These are phyloP conservation scores for Valencia hispanica DNA, from an alignment of 2,797 vertebrate genomes.

Conservation along the genomic window DNA sequence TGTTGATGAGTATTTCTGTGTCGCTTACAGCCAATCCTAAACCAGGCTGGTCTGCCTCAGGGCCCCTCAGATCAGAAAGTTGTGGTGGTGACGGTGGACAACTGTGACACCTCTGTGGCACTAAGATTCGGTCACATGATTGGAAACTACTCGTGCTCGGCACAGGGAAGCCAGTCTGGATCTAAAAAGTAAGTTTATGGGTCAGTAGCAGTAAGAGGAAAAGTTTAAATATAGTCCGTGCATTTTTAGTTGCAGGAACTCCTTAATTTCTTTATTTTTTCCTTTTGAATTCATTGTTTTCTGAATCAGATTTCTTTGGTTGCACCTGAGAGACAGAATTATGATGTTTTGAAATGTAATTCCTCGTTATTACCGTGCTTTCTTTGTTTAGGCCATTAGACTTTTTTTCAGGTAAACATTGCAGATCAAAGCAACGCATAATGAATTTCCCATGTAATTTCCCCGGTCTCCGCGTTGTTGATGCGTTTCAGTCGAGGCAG, in stretches of 20 bases:
- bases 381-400: neutral
- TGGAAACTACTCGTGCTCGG: slow-evolving; percentile 92
- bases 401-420: neutral
- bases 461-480: slow-evolving; percentile 14
- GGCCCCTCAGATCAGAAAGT: slow-evolving; percentile 96
- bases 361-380: slow-evolving; percentile 39
- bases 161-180: slow-evolving; percentile 92
- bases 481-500: slow-evolving; percentile 15
- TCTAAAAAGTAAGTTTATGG: slow-evolving; percentile 89
- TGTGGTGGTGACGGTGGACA: slow-evolving; percentile 89
- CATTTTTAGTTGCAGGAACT: no score
- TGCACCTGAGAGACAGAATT: slow-evolving; percentile 7
- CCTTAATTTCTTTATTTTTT: neutral
- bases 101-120: slow-evolving; percentile 90
- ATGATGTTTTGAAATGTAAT: slow-evolving; percentile 49
- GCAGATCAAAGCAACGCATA: slow-evolving; percentile 27
- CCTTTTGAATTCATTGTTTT: neutral
- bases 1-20: slow-evolving; percentile 30
- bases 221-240: neutral
- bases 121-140: slow-evolving; percentile 87
- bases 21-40: slow-evolving; percentile 84
- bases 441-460: slow-evolving; percentile 58
- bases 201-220: neutral
- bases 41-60: slow-evolving; percentile 88
- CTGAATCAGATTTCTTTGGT: neutral